phyloP scores from a whole-genome alignment of 2,113 vertebrate genomes.

The Tupaia chinensis region DNA sequence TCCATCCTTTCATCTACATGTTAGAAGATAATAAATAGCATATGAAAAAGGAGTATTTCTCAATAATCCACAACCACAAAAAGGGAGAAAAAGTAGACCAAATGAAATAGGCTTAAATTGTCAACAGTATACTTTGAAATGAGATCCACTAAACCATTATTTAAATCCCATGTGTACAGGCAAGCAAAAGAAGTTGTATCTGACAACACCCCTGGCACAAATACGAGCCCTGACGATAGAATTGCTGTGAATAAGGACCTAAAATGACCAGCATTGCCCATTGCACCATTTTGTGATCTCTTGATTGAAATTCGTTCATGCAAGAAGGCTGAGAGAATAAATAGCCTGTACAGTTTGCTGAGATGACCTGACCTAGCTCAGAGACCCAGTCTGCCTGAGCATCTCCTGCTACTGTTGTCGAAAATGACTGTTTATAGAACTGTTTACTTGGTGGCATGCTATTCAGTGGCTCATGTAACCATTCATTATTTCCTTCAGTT shows the following conservation, averaged over 20 bases:
- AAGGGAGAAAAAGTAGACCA: background rate
- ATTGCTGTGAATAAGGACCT: background rate
- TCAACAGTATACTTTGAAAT: background rate
- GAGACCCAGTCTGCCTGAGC: background rate
- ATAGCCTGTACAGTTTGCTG: background rate
- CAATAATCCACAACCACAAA: background rate
- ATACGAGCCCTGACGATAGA: background rate
- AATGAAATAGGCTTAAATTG: background rate
- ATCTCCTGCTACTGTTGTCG: background rate
- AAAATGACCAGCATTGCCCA: background rate
- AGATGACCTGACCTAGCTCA: constrained; percentile 4
- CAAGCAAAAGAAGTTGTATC: background rate
- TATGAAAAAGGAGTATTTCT: background rate
- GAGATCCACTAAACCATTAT: background rate
- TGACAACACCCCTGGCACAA: background rate
- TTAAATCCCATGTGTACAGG: background rate
- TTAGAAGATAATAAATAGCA: background rate
- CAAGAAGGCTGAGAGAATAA: background rate
- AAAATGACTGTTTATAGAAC: constrained; percentile 56
- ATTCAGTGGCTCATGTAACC: constrained; percentile 43
- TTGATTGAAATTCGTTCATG: background rate
- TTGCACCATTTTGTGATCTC: background rate
- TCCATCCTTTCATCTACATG: background rate
- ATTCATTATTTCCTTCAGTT: constrained; percentile 73
- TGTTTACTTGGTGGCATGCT: constrained; percentile 55